Evolutionary conservation across 2,113 vertebrate species (phyloP), one percentile per base, ranked within the genome.

Genomic region (Candoia aspera): DNA sequence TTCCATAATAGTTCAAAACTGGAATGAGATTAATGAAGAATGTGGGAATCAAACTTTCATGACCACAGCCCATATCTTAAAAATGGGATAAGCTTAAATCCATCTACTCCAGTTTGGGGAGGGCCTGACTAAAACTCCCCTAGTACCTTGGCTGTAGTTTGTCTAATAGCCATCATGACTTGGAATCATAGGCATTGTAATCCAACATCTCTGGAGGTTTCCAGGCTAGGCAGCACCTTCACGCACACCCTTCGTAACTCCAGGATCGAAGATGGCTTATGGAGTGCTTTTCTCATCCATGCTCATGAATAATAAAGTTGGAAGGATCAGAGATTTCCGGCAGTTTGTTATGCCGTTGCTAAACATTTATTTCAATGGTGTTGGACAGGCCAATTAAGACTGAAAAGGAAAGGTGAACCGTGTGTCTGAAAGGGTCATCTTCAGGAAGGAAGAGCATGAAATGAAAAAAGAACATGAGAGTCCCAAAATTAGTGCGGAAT

Each of bases 361-460:
- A 96, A 96, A 96, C 95, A 92, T 94, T 96, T 93, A 87, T 92
- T 96, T 96, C 95, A 96, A 96, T 96, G 96, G 93, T 96, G 96
- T 96, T 96, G 96, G 96, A 97, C 96, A 95, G 95, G 94, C 93
- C 95, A 96, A 96, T 96, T 97, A 97, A 96, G 93, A 96, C 95
- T 90, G 89, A 95, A 97, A 95, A 95, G 95, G 89, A 90, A 96
- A 96, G 95, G 88, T 83, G 92, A 96, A 96, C 95, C 96, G 94
- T 93, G 94, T 96, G 96, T 96, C 95, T 96, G 92, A 93, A 94
- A 95, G 96, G 94, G 57, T 8, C 55, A 55, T 59, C 88, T 95
- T 96, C 95, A 94, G 95, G 94, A 95, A 95, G 94, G 0, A 0
- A 91, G 85, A 92, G 86, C 58, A 94, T 68, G 87, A 86, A 94